Conservation (phyloP, 2,113 vertebrate species). For the Engraulis encrasicolus region DNA sequence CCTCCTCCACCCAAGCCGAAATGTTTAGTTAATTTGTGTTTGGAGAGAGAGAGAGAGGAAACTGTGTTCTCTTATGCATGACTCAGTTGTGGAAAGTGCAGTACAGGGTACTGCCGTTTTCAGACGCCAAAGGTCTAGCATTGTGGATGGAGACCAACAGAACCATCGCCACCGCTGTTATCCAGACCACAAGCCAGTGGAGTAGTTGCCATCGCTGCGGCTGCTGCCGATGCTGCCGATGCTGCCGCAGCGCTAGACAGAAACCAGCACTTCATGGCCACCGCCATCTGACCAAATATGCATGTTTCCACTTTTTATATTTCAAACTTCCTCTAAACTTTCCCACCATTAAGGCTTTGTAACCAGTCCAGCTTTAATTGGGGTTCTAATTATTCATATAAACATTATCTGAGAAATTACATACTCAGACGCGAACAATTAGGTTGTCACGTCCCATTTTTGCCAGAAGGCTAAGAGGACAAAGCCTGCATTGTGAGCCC, state of each 20-base stretch:
- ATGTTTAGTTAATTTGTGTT: background rate
- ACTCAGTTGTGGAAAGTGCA: conserved; percentile 24
- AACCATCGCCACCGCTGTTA: background rate
- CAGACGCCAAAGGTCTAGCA: conserved; percentile 36
- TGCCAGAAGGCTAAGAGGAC: no score
- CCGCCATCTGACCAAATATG: background rate
- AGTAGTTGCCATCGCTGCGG: background rate
- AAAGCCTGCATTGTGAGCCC: no score
- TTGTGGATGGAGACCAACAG: background rate
- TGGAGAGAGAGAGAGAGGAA: conserved; percentile 4
- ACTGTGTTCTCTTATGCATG: conserved; percentile 39
- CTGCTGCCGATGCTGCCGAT: background rate
- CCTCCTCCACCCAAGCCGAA: no score
- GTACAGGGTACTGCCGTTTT: conserved; percentile 62
- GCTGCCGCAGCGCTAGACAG: background rate
- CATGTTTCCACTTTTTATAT: background rate
- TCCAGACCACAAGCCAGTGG: background rate
- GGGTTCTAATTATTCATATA: no score
- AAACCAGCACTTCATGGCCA: background rate
- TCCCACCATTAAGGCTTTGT: background rate
- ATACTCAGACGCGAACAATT: no score
- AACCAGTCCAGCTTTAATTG: no score
- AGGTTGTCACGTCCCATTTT: no score
- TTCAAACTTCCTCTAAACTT: background rate
- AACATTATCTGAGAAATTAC: no score